Evolutionary conservation across 64 coral and sea anemone genomes (phyloP), one percentile per base, ranked within the genome.

Genomic region (Trachythela sp.): DNA sequence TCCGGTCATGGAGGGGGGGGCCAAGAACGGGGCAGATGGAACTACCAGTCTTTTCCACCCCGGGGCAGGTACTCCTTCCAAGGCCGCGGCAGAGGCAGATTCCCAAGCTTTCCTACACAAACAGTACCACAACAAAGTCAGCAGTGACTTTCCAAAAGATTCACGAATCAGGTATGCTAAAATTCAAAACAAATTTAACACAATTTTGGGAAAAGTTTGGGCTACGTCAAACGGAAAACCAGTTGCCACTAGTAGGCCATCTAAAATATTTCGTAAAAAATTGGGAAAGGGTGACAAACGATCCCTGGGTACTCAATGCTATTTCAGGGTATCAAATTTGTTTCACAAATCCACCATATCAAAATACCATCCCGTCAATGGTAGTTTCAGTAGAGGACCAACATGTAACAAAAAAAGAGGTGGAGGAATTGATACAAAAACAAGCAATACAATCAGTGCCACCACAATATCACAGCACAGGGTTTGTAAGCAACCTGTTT

Each of bases 51-150:
- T 37, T 38, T 22, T 58, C 86, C 54, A 72, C 32, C 87, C 64
- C 4, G 38, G 24, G 56, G 56, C 15, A 64, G 56, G 56, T 64
- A n/a, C 24, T 64, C 56, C 20, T 64, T 64, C 56, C 20, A 18
- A 64, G 56, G 20, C 8, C 8, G 20, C 3, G 56, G 56, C 18
- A 64, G 24, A 64, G 24, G 56, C 3, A 64, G 15, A 26, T 64
- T 64, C 22, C 18, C 56, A 64, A 64, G 56, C 56, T 18, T 18
- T 5, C 56, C 56, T 18, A 31, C 32, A 88, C 58, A n/a, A 88
- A 88, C 87, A 58, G 39, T 87, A 35, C 29, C 87, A 48, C 58
- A 50, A 14, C 60, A 88, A 88, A 71, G 87, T 29, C 71, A 31
- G 38, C 58, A 39, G n/a, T 88, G 32, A 38, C 17, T 27, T 14